Percentiles rank a stretch among this genome's conserved stretches.
phyloP scores from a whole-genome alignment of 2,888 invertebrate genomes.

The Trachelus iudaicus region DNA sequence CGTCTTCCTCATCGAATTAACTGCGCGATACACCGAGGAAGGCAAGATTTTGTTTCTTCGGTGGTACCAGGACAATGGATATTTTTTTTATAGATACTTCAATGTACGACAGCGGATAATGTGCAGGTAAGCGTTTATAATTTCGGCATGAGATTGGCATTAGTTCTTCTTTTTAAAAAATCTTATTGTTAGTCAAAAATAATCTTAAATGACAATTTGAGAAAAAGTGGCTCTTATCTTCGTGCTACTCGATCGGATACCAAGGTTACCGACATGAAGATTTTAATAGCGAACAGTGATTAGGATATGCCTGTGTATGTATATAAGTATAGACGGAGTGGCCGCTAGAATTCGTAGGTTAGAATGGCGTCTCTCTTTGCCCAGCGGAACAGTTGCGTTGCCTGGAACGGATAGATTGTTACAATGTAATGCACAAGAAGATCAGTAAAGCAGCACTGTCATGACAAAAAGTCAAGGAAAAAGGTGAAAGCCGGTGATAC shows the following conservation, averaged over 20 bases:
- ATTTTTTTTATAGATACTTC: not conserved
- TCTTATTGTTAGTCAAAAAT: not conserved
- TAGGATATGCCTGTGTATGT: not conserved
- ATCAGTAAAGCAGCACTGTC: not conserved
- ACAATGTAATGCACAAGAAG: not conserved
- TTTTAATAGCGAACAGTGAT: not conserved
- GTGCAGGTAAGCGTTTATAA: not conserved
- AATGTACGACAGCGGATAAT: not conserved
- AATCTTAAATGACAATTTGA: not conserved
- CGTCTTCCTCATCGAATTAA: not conserved
- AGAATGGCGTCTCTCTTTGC: not conserved
- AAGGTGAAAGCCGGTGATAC: constrained; percentile 24
- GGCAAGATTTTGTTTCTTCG: not conserved
- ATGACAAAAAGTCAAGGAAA: constrained; percentile 29
- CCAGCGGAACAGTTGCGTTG: not conserved
- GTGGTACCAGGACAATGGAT: not conserved
- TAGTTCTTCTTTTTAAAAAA: not conserved
- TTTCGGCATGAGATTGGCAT: not conserved
- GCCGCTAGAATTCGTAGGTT: not conserved
- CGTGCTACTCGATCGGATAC: not conserved
- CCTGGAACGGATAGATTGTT: not conserved
- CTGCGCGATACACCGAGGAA: not conserved
- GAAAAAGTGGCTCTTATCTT: not conserved
- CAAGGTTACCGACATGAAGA: not conserved
- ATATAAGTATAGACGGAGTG: too few species aligned